Evolutionary conservation across 2,888 invertebrate species (phyloP), one percentile per base, ranked within the genome.

Genomic region (Ellobium chinense): DNA sequence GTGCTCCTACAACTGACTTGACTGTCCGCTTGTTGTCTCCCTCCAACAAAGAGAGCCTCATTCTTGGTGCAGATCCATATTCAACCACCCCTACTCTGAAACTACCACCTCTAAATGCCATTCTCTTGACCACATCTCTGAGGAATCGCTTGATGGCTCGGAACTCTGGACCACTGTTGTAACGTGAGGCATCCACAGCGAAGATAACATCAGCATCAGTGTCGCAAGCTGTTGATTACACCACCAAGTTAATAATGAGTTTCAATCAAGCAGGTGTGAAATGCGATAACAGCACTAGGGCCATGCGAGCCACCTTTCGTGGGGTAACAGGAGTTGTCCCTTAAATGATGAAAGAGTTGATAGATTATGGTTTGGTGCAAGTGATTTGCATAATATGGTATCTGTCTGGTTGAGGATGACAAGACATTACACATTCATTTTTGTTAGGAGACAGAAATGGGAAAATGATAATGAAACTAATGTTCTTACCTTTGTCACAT

Each of bases 111-210:
- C 86, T 87, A 81, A 91, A 89, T 21, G 88, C 87, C 87, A 92
- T 85, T 54, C 88, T 80, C 77, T 88, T 87, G 31, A 91, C 85
- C 5, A 90, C 77, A n/a, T 84, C 83, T 21, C 88, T 83, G 7
- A 91, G 78, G 83, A 90, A 91, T 12, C 88, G 82, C 72, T 88
- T 87, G 34, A 91, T 84, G 56, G 85, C 62, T 70, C 88, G 86
- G 80, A 89, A 84, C 31, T 89, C 87, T 31, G 83, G 83, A 39
- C 88, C 84, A 31, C 86, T 82, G 58, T 91, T 88, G 79, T 91
- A 91, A 9, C 91, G 88, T 7, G 91, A 91, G 0, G 88, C 83
- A 73, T 92, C 92, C 4, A 92, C 84, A 36, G 88, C 89, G 80
- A 92, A 90, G 18, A 91, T 88, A 36, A 92, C 86, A 79, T 91